Conservation (phyloP, 1,140 invertebrate genomes). For the Drosophila arawakana region DNA sequence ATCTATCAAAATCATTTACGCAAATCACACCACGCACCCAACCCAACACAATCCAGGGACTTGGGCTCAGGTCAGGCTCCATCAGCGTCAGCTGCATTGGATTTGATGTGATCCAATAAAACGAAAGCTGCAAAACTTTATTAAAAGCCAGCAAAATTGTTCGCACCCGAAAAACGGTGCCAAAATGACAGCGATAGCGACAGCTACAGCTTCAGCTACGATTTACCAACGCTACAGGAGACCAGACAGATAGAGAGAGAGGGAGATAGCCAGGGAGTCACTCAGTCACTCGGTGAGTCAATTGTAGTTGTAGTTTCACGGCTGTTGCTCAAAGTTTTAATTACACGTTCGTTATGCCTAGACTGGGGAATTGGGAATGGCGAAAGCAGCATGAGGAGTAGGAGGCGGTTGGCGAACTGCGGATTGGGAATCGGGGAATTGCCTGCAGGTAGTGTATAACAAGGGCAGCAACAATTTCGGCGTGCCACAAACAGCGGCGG, state of each 20-base stretch:
- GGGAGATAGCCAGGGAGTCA: not conserved
- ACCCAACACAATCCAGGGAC: conserved; percentile 3
- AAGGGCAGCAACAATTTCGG: conserved; percentile 58
- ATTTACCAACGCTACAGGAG: not conserved
- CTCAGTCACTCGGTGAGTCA: conserved; percentile 61
- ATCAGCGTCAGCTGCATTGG: conserved; percentile 51
- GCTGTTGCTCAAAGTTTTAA: conserved; percentile 81
- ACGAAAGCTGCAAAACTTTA: conserved; percentile 61
- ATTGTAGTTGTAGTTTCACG: conserved; percentile 72
- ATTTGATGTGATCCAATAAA: conserved; percentile 66
- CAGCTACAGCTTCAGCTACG: conserved; percentile 44
- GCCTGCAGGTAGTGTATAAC: conserved; percentile 25
- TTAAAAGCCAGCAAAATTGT: conserved; percentile 65
- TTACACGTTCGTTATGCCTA: conserved; percentile 62
- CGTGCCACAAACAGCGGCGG: conserved; percentile 19
- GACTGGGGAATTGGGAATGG: conserved; percentile 12
- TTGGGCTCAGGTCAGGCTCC: conserved; percentile 32
- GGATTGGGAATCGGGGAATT: conserved; percentile 13
- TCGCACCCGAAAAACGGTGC: conserved; percentile 67
- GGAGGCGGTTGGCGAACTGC: not conserved
- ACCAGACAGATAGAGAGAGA: not conserved
- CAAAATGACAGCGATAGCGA: conserved; percentile 62
- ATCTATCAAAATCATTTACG: conserved; percentile 82
- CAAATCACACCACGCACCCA: conserved; percentile 61
- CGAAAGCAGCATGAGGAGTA: not conserved